Evolutionary conservation across 2,888 invertebrate species (phyloP), one percentile per base, ranked within the genome.

Genomic region (Choristoneura rosaceana): DNA sequence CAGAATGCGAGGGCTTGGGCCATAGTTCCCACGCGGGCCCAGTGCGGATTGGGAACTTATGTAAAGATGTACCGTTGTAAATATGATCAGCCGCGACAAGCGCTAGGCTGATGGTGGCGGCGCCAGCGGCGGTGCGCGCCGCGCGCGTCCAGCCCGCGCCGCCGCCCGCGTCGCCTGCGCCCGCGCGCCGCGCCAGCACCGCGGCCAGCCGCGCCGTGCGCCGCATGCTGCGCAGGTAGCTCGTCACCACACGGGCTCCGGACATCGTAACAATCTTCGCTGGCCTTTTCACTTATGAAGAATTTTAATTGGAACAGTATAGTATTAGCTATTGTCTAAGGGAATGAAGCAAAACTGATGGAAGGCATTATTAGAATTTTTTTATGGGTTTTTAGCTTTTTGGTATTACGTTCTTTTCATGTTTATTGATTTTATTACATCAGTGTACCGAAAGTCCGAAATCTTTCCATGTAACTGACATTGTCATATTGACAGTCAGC

Each of bases 31-130:
- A n/a, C n/a, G n/a, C n/a, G n/a, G n/a, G n/a, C n/a, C n/a, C n/a
- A n/a, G n/a, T n/a, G n/a, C n/a, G n/a, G n/a, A n/a, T n/a, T n/a
- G n/a, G n/a, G n/a, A n/a, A n/a, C n/a, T n/a, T n/a, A n/a, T n/a
- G n/a, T n/a, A n/a, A n/a, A n/a, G 34, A 61, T 15, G 69, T 82
- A 92, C 93, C 93, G 79, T 92, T 93, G 75, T 86, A 93, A 50
- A 84, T 79, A 75, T 89, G 84, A 76, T 91, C 91, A 59, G 92
- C 92, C 43, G 93, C 92, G 0, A 93, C 81, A 45, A 93, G 80
- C 0, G 92, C 89, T 4, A 93, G 79, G 5, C 88, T 89, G 14
- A 91, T 62, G 0, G 90, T 81, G 63, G 88, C 87, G 4, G 84
- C 85, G 2, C 86, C 84, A 17, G 85, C 38, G 33, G 79, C 66